A percentile compares a stretch with the other conserved stretches of the same genome.
These are phyloP conservation scores for Rhopalosiphum padi DNA, from an alignment of 1,140 invertebrate species.

Conservation along the genomic window DNA sequence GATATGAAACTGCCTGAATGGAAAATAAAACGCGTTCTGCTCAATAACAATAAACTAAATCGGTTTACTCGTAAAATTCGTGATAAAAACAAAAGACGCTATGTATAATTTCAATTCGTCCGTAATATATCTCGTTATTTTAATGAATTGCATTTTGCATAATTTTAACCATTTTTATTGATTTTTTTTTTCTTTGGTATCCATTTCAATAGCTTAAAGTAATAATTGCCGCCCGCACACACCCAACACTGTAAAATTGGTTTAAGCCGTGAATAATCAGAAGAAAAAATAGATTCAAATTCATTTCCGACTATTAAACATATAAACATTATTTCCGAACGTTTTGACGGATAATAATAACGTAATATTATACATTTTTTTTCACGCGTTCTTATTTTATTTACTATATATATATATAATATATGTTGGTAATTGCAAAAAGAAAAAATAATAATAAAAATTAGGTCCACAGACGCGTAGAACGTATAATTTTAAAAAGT, in stretches of 20 bases:
- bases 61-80: background rate
- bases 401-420: background rate
- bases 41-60: conserved; percentile 1
- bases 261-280: background rate
- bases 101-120: background rate
- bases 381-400: background rate
- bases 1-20: background rate
- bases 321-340: background rate
- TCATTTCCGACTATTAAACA: background rate
- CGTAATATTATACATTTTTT: conserved; percentile 12
- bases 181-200: background rate
- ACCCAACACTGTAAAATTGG: background rate
- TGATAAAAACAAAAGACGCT: background rate
- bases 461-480: background rate
- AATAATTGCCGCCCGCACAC: background rate
- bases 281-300: background rate
- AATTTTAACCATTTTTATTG: background rate
- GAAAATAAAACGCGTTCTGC: background rate
- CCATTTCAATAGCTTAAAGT: background rate
- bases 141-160: background rate
- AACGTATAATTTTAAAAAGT: conserved; percentile 10
- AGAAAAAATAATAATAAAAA: conserved; percentile 10
- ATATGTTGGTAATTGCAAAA: conserved; percentile 12
- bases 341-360: conserved; percentile 7
- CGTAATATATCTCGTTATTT: background rate